Evolutionary conservation across 2,888 invertebrate genomes (phyloP).

Genomic region (Rhagophthalmus giganteus): DNA sequence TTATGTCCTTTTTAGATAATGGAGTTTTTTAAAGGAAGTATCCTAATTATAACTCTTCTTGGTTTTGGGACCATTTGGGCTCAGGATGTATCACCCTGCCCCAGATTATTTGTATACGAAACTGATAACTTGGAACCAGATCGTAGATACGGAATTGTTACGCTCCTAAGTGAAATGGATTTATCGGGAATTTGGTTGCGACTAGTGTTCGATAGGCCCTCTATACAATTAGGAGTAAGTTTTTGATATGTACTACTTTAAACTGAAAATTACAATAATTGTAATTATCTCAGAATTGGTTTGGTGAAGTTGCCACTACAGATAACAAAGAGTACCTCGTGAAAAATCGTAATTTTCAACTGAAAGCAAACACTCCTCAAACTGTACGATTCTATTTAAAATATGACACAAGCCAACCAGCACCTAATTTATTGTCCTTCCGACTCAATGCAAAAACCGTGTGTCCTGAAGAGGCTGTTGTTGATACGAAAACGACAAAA

Average conservation of each 20-base stretch:
- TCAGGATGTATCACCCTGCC: conserved; percentile 56
- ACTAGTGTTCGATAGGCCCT: conserved; percentile 50
- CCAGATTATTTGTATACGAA: conserved; percentile 62
- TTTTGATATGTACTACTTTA: too few relatives aligned
- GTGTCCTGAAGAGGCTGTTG: conserved; percentile 53
- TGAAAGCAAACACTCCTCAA: conserved; percentile 61
- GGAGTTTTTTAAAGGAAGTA: background rate
- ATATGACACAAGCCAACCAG: conserved; percentile 57
- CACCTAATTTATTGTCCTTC: conserved; percentile 58
- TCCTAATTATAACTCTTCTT: background rate
- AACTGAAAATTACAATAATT: background rate
- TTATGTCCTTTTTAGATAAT: background rate
- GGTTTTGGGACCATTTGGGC: too few relatives aligned
- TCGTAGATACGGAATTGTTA: conserved; percentile 64
- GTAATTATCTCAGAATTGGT: conserved; percentile 55
- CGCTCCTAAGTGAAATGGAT: conserved; percentile 59
- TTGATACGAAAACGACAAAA: background rate
- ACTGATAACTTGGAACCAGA: conserved; percentile 59
- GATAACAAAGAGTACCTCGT: conserved; percentile 62
- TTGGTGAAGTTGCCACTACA: conserved; percentile 60
- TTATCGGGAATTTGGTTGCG: conserved; percentile 57
- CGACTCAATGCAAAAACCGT: conserved; percentile 63
- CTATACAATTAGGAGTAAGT: conserved; percentile 25
- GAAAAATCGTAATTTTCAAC: conserved; percentile 59
- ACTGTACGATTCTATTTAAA: conserved; percentile 64